Evolutionary conservation across 2,113 vertebrate species (phyloP).

Genomic region (Ellobius talpinus): DNA sequence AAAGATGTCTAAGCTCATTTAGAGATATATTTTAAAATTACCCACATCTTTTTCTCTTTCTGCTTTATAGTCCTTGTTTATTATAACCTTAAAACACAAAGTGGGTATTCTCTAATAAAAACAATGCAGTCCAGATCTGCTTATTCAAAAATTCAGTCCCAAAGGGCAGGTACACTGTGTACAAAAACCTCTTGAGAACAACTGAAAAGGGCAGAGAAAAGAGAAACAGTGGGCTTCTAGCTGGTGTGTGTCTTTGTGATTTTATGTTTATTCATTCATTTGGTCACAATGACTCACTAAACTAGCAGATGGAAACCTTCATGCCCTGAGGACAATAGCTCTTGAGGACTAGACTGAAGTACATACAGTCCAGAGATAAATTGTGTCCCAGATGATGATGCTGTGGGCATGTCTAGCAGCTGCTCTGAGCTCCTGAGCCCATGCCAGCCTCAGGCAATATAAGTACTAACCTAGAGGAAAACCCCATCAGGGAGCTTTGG

Average conservation of each 20-base stretch:
- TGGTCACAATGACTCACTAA: conserved; percentile 15
- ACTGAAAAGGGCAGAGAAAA: neutral
- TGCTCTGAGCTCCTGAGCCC: neutral
- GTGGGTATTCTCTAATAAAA: conserved; percentile 53
- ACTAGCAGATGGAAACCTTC: neutral
- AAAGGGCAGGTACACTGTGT: neutral
- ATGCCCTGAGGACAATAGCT: neutral
- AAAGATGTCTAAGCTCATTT: conserved; percentile 40
- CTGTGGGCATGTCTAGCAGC: neutral
- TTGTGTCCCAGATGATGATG: neutral
- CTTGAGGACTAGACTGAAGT: neutral
- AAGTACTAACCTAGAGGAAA: neutral
- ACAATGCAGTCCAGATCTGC: conserved; percentile 21
- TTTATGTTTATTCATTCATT: conserved; percentile 1
- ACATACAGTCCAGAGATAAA: neutral
- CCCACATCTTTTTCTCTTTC: neutral
- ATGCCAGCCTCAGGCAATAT: neutral
- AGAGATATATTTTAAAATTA: conserved; percentile 50
- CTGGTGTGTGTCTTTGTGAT: neutral
- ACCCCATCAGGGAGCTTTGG: neutral
- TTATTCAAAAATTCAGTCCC: conserved; percentile 14
- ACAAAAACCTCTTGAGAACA: conserved; percentile 17
- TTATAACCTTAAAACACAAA: conserved; percentile 55
- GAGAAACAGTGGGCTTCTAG: conserved; percentile 16
- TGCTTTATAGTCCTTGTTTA: conserved; percentile 45